Evolutionary conservation across 2,888 invertebrate genomes (phyloP).

Genomic region (Thysanoteuthis rhombus): DNA sequence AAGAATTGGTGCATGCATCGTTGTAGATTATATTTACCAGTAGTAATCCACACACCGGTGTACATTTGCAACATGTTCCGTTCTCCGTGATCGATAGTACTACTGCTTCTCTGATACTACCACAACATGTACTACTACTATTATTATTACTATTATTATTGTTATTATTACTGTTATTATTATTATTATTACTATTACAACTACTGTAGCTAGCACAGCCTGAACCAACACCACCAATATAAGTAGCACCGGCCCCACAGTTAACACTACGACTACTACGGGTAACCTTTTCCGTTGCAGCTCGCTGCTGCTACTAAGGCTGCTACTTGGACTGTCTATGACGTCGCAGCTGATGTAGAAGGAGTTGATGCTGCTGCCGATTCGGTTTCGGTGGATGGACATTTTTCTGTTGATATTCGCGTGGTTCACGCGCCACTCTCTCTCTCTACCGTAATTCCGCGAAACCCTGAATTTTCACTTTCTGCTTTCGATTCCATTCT

Average conservation of each 20-base stretch:
- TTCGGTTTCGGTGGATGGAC: not conserved
- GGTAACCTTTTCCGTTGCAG: not conserved
- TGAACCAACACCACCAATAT: not conserved
- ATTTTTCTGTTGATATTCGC: not conserved
- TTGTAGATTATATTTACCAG: not conserved
- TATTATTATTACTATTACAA: not conserved
- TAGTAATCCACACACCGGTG: not conserved
- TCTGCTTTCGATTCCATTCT: too few species aligned
- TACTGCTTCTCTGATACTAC: not conserved
- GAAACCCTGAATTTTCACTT: too few species aligned
- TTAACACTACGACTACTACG: not conserved
- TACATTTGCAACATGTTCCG: not conserved
- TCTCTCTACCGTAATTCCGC: not conserved
- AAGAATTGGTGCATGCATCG: not conserved
- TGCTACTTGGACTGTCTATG: not conserved
- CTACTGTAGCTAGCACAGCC: not conserved
- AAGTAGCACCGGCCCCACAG: not conserved
- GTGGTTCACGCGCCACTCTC: not conserved
- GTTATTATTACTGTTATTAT: not conserved
- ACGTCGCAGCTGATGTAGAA: not conserved
- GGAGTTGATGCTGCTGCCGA: not conserved
- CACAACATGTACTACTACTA: not conserved
- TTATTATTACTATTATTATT: not conserved
- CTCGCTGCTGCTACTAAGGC: not conserved
- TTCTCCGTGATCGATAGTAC: not conserved